These are phyloP conservation scores for Sebastes minor DNA, from an alignment of 2,797 vertebrate species.

Conservation along the genomic window DNA sequence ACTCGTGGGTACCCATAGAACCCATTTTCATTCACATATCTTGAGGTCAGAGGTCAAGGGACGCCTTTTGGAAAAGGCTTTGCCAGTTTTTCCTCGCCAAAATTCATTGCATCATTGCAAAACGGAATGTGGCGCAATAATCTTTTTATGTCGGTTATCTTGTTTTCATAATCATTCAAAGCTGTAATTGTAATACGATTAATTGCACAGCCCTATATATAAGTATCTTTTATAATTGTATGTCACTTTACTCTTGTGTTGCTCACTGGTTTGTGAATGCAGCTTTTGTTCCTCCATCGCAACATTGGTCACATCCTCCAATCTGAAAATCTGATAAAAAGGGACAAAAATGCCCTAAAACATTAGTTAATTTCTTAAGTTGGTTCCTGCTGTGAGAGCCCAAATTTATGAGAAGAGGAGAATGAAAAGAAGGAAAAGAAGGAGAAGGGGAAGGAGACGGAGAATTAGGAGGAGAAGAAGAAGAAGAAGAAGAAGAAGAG, in stretches of 20 bases:
- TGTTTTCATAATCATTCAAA: background rate
- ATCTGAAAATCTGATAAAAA: conserved; percentile 15
- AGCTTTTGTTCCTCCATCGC: background rate
- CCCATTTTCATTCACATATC: too few species aligned
- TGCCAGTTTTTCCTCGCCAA: too few species aligned
- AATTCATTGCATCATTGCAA: background rate
- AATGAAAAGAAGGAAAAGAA: conserved; percentile 23
- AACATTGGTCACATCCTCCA: background rate
- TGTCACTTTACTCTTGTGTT: background rate
- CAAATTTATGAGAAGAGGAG: conserved; percentile 31
- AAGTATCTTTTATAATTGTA: too few species aligned
- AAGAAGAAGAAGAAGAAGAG: background rate
- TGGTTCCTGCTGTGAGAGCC: conserved; percentile 13
- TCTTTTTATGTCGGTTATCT: background rate
- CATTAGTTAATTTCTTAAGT: conserved; percentile 32
- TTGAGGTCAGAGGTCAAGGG: too few species aligned
- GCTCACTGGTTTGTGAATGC: background rate
- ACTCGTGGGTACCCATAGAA: too few species aligned
- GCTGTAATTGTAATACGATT: background rate
- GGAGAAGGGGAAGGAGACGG: conserved; percentile 4
- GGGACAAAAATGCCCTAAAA: conserved; percentile 27
- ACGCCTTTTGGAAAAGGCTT: rapidly evolving
- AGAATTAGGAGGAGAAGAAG: background rate
- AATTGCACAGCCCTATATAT: background rate
- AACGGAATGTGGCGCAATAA: background rate